Conservation (phyloP, 2,888 invertebrate genomes). For the Pocota personata region DNA sequence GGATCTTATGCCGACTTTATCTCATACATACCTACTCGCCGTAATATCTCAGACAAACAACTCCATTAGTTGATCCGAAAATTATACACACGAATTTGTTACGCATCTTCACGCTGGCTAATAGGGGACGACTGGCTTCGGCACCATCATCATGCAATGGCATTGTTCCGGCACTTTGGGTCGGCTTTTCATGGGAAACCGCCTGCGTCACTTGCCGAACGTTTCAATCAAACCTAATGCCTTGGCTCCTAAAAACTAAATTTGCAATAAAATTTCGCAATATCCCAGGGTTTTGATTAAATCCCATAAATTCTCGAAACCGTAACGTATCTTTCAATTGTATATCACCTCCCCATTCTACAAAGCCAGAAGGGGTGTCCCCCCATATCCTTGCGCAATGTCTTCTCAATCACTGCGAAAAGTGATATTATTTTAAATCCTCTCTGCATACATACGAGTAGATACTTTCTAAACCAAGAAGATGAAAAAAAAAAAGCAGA, state of each 20-base stretch:
- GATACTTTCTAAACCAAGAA: slow-evolving; percentile 45
- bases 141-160: neutral
- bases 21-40: slow-evolving; percentile 5
- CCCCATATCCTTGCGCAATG: slow-evolving; percentile 29
- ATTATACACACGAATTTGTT: slow-evolving; percentile 63
- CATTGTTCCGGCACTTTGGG: slow-evolving; percentile 18
- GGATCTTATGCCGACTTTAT: slow-evolving; percentile 14
- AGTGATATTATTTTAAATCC: slow-evolving; percentile 69
- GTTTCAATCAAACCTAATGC: slow-evolving; percentile 50
- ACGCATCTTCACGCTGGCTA: slow-evolving; percentile 58
- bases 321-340: slow-evolving; percentile 49
- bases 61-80: slow-evolving; percentile 70
- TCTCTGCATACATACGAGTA: slow-evolving; percentile 12
- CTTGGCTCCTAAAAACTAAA: slow-evolving; percentile 35
- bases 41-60: slow-evolving; percentile 46
- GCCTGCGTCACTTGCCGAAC: slow-evolving; percentile 5
- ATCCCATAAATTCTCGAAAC: slow-evolving; percentile 67
- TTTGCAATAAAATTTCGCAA: slow-evolving; percentile 69
- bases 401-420: slow-evolving; percentile 70
- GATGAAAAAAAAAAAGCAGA: slow-evolving; percentile 7
- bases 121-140: slow-evolving; percentile 12
- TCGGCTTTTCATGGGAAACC: slow-evolving; percentile 23
- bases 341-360: neutral
- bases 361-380: neutral
- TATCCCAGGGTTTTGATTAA: slow-evolving; percentile 68